Conservation (phyloP, 2,113 vertebrate genomes). For the Syrmaticus mikado region DNA sequence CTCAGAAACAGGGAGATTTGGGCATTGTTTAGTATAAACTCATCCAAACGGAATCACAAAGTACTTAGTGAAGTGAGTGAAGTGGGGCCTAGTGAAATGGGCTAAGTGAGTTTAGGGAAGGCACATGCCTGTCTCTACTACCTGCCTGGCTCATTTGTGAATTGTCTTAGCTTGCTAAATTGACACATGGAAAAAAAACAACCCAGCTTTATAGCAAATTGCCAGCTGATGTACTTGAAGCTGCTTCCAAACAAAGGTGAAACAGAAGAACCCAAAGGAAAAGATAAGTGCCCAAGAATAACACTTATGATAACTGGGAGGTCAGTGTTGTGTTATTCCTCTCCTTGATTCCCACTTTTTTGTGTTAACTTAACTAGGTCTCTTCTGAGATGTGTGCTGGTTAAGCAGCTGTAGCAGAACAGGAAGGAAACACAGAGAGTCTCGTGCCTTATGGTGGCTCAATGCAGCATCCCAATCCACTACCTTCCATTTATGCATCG, state of each 20-base stretch:
- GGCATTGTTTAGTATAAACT: not conserved
- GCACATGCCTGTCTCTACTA: not conserved
- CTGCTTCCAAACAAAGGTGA: not conserved
- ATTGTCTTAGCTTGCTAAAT: not conserved
- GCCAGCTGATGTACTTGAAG: not conserved
- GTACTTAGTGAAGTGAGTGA: not conserved
- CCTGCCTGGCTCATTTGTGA: fast-evolving
- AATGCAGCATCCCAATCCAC: not conserved
- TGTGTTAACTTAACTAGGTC: not conserved
- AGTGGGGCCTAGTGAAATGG: not conserved
- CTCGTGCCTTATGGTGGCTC: not conserved
- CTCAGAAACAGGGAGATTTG: not conserved
- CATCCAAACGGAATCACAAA: not conserved
- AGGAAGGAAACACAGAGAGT: not conserved
- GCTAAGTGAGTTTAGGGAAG: not conserved
- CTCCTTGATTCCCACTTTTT: not conserved
- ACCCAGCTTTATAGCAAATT: not conserved
- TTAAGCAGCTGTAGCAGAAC: not conserved
- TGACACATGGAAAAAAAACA: not conserved
- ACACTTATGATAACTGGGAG: not conserved
- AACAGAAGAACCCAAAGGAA: not conserved
- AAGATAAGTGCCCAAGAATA: not conserved
- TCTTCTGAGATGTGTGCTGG: not conserved
- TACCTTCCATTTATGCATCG: not conserved
- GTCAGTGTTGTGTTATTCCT: not conserved